These are phyloP conservation scores for Heliconius ismenius DNA, from an alignment of 2,888 invertebrate species.

Conservation along the genomic window DNA sequence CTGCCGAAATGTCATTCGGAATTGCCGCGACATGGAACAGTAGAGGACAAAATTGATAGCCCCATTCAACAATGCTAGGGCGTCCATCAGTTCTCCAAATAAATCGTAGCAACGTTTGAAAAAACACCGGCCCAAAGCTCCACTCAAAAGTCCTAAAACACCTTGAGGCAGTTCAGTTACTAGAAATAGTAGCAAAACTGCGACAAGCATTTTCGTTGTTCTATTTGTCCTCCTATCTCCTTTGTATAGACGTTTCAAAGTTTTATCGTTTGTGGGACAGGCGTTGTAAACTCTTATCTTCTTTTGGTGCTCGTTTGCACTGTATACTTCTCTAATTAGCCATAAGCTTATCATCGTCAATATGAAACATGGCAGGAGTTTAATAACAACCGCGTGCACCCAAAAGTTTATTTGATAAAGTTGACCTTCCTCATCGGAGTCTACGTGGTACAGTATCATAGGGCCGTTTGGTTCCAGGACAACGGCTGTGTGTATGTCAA, in stretches of 20 bases:
- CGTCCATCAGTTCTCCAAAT: conserved; percentile 94
- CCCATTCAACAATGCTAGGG: conserved; percentile 93
- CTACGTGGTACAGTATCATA: conserved; percentile 75
- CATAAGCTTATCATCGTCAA: conserved; percentile 88
- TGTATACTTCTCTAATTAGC: conserved; percentile 87
- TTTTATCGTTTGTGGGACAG: conserved; percentile 69
- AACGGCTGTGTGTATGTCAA: conserved; percentile 75
- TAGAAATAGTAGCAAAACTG: conserved; percentile 92
- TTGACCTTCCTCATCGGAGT: conserved; percentile 82
- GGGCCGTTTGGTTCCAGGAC: conserved; percentile 77
- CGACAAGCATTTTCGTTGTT: conserved; percentile 94
- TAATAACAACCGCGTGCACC: conserved; percentile 90
- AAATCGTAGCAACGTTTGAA: conserved; percentile 90
- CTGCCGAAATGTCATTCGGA: conserved; percentile 83
- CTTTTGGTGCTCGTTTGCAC: conserved; percentile 86
- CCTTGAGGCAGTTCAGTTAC: conserved; percentile 94
- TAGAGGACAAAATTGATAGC: conserved; percentile 97
- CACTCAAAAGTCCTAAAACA: conserved; percentile 77
- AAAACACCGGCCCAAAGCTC: conserved; percentile 84
- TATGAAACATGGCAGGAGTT: conserved; percentile 89
- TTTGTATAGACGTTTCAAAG: conserved; percentile 68
- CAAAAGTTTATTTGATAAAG: conserved; percentile 88
- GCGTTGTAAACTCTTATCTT: conserved; percentile 78
- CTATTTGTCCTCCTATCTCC: conserved; percentile 84
- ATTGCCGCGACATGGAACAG: conserved; percentile 96